Evolutionary conservation across 2,888 invertebrate genomes (phyloP).

Genomic region (Lithophane leautieri): DNA sequence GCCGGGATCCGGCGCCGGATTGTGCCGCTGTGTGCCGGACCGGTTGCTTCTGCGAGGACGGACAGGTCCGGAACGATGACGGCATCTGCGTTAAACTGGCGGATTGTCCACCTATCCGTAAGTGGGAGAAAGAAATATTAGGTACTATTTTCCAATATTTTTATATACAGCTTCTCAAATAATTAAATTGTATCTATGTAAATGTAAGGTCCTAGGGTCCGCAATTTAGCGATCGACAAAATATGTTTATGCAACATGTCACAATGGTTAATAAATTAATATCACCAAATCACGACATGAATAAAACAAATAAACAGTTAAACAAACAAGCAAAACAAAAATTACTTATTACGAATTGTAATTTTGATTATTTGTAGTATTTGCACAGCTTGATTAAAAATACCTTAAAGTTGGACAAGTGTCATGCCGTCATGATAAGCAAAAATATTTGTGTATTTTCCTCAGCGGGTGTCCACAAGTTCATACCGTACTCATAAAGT

Average conservation of each 20-base stretch:
- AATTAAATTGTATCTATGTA: neutral
- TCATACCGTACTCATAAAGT: slow-evolving; percentile 18
- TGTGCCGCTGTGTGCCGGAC: slow-evolving; percentile 76
- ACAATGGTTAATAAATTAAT: neutral
- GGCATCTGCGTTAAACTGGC: slow-evolving; percentile 79
- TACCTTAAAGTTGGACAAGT: slow-evolving; percentile 1
- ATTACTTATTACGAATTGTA: neutral
- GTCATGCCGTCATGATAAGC: slow-evolving; percentile 12
- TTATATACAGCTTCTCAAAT: neutral
- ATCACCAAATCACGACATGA: neutral
- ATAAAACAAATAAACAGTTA: neutral
- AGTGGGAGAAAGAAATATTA: slow-evolving; percentile 53
- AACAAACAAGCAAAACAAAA: neutral
- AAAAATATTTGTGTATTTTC: slow-evolving; percentile 18
- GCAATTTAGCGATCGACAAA: neutral
- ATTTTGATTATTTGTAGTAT: slow-evolving; percentile 7
- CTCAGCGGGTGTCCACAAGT: neutral
- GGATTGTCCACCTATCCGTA: slow-evolving; percentile 76
- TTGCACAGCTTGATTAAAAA: slow-evolving; percentile 11
- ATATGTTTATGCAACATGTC: neutral
- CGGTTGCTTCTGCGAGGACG: slow-evolving; percentile 81
- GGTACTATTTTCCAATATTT: too few relatives aligned
- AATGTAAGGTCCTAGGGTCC: neutral
- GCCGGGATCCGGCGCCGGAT: slow-evolving; percentile 75
- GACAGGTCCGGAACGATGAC: slow-evolving; percentile 74